Base-by-base conservation (phyloP, 1,140 invertebrate species). In the Gonioctena quinquepunctata region DNA sequence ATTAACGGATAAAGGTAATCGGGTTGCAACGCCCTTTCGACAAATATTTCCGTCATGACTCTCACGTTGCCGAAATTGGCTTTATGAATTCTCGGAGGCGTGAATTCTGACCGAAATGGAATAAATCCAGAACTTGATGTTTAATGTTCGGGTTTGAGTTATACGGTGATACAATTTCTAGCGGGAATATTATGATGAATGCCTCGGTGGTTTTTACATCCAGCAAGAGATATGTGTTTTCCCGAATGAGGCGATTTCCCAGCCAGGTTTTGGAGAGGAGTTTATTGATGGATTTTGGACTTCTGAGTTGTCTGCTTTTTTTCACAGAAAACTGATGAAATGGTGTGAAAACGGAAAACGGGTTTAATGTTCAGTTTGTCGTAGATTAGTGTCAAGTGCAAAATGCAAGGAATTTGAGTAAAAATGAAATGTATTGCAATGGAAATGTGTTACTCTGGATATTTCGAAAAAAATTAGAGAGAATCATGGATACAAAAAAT, bases 1-100 rank as follows among this genome's bases (percentile, higher is more conserved):
- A 62, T 62, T 62, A 62, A 62, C 60, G 60, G 60, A 62, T 62
- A 62, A 62, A 33, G 33, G 60, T 62, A 62, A 62, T 62, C 26
- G 60, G 27, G 60, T 62, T 62, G 60, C 60, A 42, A 27, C 60
- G 26, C 60, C 60, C 60, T 62, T 27, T 62, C 60, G 60, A 62
- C 60, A 62, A 62, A 62, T 62, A 27, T 62, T 62, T 62, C 33
- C 60, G 60, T 23, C 60, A 19, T 48, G 33, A 28, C 18, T 48
- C 28, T 62, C 60, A 27, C 60, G 23, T 27, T 27, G 60, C 60
- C 60, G 19, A 62, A 62, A 62, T 62, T 62, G 60, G 60, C 60
- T 62, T 62, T 62, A 48, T 62, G 60, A 48, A 62, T 62, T 62
- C 60, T 62, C 23, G 22, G 16, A 18, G 60, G 56, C 21, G 23